These are phyloP conservation scores for Aleiodes testaceus DNA, from an alignment of 2,888 invertebrate genomes.

Conservation along the genomic window DNA sequence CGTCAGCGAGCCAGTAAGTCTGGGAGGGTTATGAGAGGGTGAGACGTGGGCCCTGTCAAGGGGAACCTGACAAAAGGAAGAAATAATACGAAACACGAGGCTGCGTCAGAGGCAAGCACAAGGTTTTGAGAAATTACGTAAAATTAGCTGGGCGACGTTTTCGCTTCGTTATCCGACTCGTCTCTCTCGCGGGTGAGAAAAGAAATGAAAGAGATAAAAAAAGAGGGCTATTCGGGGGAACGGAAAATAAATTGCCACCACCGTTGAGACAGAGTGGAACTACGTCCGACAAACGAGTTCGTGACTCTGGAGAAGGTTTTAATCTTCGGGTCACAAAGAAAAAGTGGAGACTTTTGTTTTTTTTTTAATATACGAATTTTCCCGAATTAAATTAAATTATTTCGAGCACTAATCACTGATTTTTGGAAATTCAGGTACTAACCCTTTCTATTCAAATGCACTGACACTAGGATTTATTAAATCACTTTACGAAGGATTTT, in stretches of 20 bases:
- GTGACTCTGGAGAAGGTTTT: conserved; percentile 63
- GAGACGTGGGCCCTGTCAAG: conserved; percentile 41
- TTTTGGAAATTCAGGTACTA: conserved; percentile 19
- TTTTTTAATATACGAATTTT: no score
- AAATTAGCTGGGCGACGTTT: conserved; percentile 67
- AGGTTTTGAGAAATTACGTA: conserved; percentile 65
- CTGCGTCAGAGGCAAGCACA: conserved; percentile 37
- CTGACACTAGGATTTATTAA: background rate
- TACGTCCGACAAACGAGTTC: conserved; percentile 63
- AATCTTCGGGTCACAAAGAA: conserved; percentile 53
- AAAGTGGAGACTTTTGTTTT: conserved; percentile 49
- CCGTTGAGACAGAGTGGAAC: conserved; percentile 26
- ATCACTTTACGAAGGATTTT: no score
- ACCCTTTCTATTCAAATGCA: no score
- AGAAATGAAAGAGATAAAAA: conserved; percentile 46
- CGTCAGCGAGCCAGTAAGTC: conserved; percentile 50
- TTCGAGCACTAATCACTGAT: no score
- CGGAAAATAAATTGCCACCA: conserved; percentile 43
- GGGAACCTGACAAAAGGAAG: conserved; percentile 3
- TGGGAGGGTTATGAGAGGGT: conserved; percentile 28
- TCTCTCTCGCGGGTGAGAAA: conserved; percentile 35
- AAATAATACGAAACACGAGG: conserved; percentile 30
- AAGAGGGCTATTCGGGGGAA: conserved; percentile 41
- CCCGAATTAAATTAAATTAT: no score
- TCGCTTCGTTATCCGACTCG: conserved; percentile 62